Percentiles rank a stretch among this genome's conserved stretches.
These are phyloP conservation scores for Zosterops hypoxanthus DNA, from an alignment of 2,113 vertebrate genomes.

Conservation along the genomic window DNA sequence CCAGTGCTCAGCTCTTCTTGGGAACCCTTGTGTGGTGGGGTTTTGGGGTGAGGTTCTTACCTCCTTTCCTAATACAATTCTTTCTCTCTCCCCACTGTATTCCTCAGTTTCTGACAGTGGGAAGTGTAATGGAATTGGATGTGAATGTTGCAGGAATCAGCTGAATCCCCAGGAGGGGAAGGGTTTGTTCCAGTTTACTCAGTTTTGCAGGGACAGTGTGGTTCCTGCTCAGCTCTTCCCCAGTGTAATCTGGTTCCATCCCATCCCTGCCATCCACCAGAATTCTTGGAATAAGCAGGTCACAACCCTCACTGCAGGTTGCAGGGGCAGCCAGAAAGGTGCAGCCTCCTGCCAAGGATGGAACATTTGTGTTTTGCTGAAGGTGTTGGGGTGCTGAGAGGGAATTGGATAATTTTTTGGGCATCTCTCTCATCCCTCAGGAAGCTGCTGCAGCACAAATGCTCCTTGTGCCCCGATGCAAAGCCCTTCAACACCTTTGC, in stretches of 20 bases:
- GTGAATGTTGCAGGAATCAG: background rate
- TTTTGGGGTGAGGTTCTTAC: background rate
- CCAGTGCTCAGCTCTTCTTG: background rate
- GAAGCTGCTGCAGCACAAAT: conserved; percentile 89
- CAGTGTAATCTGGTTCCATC: background rate
- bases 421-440: conserved; percentile 64
- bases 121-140: background rate
- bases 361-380: background rate
- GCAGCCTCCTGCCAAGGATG: background rate
- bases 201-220: background rate
- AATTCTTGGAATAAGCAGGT: background rate
- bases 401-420: background rate
- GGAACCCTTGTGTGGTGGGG: accelerated
- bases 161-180: background rate
- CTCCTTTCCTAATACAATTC: background rate
- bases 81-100: accelerated
- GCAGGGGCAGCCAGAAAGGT: background rate
- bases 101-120: background rate
- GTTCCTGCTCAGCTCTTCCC: background rate
- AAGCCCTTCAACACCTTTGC: conserved; percentile 88
- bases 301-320: background rate
- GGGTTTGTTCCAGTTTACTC: background rate
- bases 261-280: background rate
- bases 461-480: conserved; percentile 82
- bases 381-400: background rate